phyloP scores from a whole-genome alignment of 2,888 invertebrate species.

The Stramonita haemastoma region DNA sequence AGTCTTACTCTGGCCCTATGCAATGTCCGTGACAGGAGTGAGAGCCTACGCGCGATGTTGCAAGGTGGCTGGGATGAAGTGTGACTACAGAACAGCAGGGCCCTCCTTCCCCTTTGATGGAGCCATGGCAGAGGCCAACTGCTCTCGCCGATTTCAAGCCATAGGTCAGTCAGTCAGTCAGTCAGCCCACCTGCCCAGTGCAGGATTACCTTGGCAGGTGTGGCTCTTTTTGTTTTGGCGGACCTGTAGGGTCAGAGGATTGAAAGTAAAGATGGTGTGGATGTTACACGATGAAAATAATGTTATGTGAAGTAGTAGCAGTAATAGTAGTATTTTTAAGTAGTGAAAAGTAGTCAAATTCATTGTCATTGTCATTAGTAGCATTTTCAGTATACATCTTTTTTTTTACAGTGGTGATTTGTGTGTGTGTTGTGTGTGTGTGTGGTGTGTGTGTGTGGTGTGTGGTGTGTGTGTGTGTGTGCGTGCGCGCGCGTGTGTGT shows the following conservation, averaged over 20 bases:
- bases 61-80: conserved; percentile 21
- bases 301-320: too few relatives aligned
- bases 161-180: conserved; percentile 5
- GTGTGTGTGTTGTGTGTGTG: background rate
- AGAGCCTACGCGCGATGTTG: conserved; percentile 33
- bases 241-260: too few relatives aligned
- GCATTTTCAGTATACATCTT: background rate
- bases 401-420: background rate
- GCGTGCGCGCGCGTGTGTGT: too few relatives aligned
- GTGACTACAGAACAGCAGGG: conserved; percentile 30
- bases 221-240: too few relatives aligned
- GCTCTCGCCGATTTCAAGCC: background rate
- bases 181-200: too few relatives aligned
- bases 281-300: too few relatives aligned
- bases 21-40: conserved; percentile 9
- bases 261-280: too few relatives aligned
- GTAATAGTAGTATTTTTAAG: too few relatives aligned
- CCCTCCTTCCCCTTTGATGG: conserved; percentile 35
- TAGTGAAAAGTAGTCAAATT: too few relatives aligned
- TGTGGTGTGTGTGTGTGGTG: background rate
- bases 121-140: conserved; percentile 32
- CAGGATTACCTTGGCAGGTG: too few relatives aligned
- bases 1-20: background rate
- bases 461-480: conserved; percentile 1
- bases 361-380: background rate